Conservation (phyloP, 1,140 invertebrate genomes). For the Papilio aristodemus region DNA sequence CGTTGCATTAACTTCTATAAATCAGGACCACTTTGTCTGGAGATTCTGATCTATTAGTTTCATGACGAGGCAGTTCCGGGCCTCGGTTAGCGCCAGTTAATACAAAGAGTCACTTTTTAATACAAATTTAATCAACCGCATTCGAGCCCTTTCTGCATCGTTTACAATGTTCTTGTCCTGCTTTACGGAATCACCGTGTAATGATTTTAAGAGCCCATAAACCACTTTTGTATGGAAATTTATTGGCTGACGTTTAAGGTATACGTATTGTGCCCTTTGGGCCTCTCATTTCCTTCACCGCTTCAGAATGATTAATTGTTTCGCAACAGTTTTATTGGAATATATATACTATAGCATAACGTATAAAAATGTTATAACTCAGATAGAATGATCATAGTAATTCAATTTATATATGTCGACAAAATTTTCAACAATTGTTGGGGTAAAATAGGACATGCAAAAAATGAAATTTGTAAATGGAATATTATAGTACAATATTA, state of each 20-base stretch:
- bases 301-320: conserved; percentile 58
- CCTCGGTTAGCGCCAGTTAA: conserved; percentile 67
- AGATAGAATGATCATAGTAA: no score
- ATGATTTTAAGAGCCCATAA: conserved; percentile 74
- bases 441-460: neutral
- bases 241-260: conserved; percentile 67
- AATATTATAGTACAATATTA: no score
- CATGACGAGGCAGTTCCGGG: conserved; percentile 62
- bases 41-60: conserved; percentile 78
- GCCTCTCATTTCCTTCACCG: conserved; percentile 50
- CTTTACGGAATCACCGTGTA: conserved; percentile 68
- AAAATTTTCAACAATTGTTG: conserved; percentile 15
- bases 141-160: conserved; percentile 61
- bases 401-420: neutral
- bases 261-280: conserved; percentile 58
- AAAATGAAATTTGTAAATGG: no score
- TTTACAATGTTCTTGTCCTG: conserved; percentile 66
- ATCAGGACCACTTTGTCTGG: conserved; percentile 63
- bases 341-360: no score
- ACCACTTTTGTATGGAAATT: conserved; percentile 72
- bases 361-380: no score
- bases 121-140: conserved; percentile 79
- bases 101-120: conserved; percentile 73
- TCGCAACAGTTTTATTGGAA: conserved; percentile 34
- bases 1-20: conserved; percentile 68